phyloP scores from a whole-genome alignment of 1,140 invertebrate genomes.

The Platorchestia sp. region DNA sequence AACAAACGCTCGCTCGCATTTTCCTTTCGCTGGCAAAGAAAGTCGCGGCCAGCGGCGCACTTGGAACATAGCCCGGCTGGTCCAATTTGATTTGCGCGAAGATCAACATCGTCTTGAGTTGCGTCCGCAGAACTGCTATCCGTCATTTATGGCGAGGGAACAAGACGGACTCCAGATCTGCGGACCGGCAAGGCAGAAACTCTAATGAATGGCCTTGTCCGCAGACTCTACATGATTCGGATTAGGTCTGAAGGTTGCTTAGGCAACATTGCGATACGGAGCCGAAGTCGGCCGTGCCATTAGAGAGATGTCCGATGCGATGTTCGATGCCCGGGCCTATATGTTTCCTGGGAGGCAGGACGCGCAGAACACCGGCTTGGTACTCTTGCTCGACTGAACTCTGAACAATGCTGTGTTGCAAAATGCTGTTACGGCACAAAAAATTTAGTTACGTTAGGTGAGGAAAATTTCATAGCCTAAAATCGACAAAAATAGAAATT shows the following conservation, averaged over 20 bases:
- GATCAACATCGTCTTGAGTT: not conserved
- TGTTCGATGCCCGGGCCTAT: not conserved
- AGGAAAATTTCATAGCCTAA: too few species aligned
- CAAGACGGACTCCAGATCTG: not conserved
- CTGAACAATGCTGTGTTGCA: not conserved
- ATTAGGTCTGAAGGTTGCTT: not conserved
- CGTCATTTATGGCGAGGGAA: not conserved
- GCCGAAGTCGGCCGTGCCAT: not conserved
- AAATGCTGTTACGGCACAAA: too few species aligned
- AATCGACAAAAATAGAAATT: too few species aligned
- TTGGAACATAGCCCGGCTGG: not conserved
- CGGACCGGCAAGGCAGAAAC: not conserved
- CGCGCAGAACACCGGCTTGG: not conserved
- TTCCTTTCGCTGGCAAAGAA: not conserved
- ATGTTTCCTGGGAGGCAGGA: not conserved
- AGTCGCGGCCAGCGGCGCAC: not conserved
- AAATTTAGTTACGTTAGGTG: too few species aligned
- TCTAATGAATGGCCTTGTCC: not conserved
- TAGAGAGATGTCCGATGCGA: not conserved
- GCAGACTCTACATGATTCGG: not conserved
- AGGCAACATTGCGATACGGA: not conserved
- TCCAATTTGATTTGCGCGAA: not conserved
- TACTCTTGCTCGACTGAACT: too few species aligned
- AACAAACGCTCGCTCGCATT: not conserved
- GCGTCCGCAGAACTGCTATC: not conserved